These are phyloP conservation scores for Tiphia femorata DNA, from an alignment of 2,888 invertebrate species.

Conservation along the genomic window DNA sequence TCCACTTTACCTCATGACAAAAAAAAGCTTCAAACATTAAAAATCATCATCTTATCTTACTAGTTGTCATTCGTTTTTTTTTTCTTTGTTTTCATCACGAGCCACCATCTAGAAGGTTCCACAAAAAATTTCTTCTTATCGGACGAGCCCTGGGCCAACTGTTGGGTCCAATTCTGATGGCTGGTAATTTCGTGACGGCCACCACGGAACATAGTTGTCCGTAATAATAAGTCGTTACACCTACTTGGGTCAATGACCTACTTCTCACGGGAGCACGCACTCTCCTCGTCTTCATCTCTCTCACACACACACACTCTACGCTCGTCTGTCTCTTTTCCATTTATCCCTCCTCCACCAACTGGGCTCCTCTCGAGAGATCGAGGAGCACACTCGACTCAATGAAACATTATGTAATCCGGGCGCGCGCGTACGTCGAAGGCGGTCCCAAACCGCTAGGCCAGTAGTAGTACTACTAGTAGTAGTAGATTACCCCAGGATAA, in stretches of 20 bases:
- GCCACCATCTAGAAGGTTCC: too few relatives aligned
- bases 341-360: neutral
- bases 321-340: neutral
- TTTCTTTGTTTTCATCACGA: too few relatives aligned
- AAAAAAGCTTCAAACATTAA: too few relatives aligned
- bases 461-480: too few relatives aligned
- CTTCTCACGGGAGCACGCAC: slow-evolving; percentile 33
- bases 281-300: neutral
- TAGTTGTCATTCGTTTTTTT: too few relatives aligned
- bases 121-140: too few relatives aligned
- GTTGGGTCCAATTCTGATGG: too few relatives aligned
- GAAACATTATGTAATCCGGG: slow-evolving; percentile 31
- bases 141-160: too few relatives aligned
- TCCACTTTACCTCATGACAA: too few relatives aligned
- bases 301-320: neutral
- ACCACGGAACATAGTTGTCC: slow-evolving; percentile 26
- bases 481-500: too few relatives aligned
- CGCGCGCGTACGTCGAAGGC: slow-evolving; percentile 9
- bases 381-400: slow-evolving; percentile 23
- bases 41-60: too few relatives aligned
- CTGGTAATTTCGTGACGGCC: slow-evolving; percentile 24
- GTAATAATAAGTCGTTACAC: slow-evolving; percentile 38
- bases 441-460: too few relatives aligned
- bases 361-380: slow-evolving; percentile 6
- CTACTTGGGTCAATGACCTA: slow-evolving; percentile 44